Base-by-base conservation (phyloP, 2,113 vertebrate genomes). In the Sula dactylatra region DNA sequence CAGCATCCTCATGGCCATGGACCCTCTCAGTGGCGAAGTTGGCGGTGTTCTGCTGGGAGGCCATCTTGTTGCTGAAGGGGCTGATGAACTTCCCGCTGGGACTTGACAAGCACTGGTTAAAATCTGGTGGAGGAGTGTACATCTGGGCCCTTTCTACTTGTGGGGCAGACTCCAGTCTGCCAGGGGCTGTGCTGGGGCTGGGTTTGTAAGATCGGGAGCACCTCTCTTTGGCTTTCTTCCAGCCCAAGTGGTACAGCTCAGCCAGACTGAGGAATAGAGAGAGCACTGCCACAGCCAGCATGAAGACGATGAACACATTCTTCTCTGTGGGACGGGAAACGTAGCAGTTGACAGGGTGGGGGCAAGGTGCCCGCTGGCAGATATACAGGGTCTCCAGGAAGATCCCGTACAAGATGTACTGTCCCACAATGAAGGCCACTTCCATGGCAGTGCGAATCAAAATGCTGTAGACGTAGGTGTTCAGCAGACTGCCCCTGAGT, bases 311-410 rank as follows among this genome's bases (percentile, higher is more conserved):
- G 97, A 99, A 99, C 65, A 99, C 98, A 1, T 99, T 99, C 97
- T 99, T 99, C 98, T 99, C 99, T 0, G 99, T 99, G 74, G 99
- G 99, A 21, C 99, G 98, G 19, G 99, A 99, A 79, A 99, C 99
- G 5, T 99, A 99, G 94, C 99, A 99, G 97, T 99, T 99, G 93
- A 99, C 99, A 0, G 98, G 98, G 96, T 99, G 99, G 20, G 99
- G 99, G 65, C 99, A 99, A 56, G 99, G 99, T 27, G 97, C 98
- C 22, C 98, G 77, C 49, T 98, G 98, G 96, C 99, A 99, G 59
- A 98, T 97, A 19, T 99, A 99, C 72, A 99, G 65, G 1, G 99
- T 99, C 73, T 98, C 94, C 95, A 99, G 98, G 97, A 99, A 99
- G 92, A 99, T 98, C 9, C 99, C 99, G 0, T 99, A 99, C 20